Evolutionary conservation across 35 echinoderm and acorn worm species (phyloP).

Genomic region (Heliocidaris erythrogramma): DNA sequence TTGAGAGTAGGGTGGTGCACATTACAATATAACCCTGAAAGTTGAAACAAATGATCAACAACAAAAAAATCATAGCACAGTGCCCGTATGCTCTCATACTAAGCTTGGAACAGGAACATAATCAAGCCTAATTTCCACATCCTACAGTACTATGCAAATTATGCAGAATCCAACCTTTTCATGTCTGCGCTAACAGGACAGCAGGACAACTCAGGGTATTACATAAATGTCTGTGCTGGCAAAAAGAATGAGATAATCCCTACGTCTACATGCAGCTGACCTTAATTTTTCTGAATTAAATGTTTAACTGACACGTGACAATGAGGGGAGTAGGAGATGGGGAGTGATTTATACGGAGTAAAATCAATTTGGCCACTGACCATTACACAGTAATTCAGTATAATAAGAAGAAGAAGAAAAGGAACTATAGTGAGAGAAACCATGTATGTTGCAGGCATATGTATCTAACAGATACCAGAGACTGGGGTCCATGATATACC

Average conservation of each 20-base stretch:
- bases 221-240: background rate
- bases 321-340: no score
- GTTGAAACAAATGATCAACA: background rate
- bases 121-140: background rate
- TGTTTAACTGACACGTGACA: no score
- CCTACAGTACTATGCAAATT: background rate
- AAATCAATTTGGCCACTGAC: no score
- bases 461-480: no score
- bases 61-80: background rate
- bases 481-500: no score
- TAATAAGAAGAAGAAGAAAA: no score
- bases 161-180: background rate
- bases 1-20: background rate
- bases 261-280: no score
- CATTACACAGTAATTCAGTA: no score
- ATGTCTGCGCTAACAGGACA: background rate
- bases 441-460: no score
- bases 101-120: background rate
- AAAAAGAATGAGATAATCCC: background rate
- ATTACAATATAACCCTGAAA: background rate
- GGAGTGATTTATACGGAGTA: no score
- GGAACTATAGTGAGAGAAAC: no score
- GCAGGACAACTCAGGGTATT: background rate
- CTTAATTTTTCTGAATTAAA: no score
- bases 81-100: background rate